These are phyloP conservation scores for Premnoplex brunnescens DNA, from an alignment of 2,797 vertebrate genomes.

Conservation along the genomic window DNA sequence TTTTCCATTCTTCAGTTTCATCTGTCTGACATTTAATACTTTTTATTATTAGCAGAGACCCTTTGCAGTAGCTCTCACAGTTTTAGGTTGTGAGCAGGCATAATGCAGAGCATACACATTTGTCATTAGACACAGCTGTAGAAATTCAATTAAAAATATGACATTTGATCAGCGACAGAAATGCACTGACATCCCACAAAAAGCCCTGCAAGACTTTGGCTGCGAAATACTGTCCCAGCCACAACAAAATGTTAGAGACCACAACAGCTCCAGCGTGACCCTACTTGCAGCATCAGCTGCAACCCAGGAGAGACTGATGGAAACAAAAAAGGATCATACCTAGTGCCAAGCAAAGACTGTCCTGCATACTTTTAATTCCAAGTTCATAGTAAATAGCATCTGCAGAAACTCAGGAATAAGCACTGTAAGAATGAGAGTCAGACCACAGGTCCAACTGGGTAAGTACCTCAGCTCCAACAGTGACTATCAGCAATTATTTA, in stretches of 20 bases:
- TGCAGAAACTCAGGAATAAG: not conserved
- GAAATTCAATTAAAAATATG: conserved; percentile 16
- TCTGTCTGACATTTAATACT: conserved; percentile 59
- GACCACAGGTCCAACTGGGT: not conserved
- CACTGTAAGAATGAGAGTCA: not conserved
- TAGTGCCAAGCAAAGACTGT: not conserved
- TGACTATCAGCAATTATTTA: not conserved
- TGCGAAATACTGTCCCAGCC: not conserved
- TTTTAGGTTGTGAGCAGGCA: not conserved
- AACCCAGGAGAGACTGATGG: not conserved
- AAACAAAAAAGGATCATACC: not conserved
- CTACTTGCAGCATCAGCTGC: not conserved
- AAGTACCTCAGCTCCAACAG: fast-evolving
- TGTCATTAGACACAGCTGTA: not conserved
- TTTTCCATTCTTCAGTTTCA: conserved; percentile 14
- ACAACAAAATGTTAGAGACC: not conserved
- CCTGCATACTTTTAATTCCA: not conserved
- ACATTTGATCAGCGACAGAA: not conserved
- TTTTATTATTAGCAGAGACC: conserved; percentile 43
- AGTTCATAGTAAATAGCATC: not conserved
- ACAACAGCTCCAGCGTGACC: not conserved
- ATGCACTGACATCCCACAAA: not conserved
- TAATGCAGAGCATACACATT: conserved; percentile 1
- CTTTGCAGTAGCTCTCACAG: not conserved
- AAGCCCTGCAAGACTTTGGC: not conserved